These are phyloP conservation scores for Lacerta viridis DNA, from an alignment of 2,797 vertebrate genomes.

Conservation along the genomic window DNA sequence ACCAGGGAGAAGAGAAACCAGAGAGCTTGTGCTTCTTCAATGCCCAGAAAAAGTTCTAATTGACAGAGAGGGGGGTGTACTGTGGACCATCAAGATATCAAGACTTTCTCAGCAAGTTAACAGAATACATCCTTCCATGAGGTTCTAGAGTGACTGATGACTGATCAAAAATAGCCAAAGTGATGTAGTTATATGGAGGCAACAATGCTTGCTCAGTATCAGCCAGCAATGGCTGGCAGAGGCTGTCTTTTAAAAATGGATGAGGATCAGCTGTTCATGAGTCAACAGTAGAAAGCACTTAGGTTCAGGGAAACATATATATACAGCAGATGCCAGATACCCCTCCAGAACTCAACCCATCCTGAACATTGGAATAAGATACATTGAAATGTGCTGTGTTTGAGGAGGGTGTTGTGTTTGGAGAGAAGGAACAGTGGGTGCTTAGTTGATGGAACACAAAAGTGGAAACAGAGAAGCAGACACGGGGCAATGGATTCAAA, in stretches of 20 bases:
- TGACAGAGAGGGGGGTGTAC: background rate
- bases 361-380: background rate
- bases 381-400: background rate
- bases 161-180: background rate
- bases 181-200: background rate
- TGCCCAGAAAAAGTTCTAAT: background rate
- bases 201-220: background rate
- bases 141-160: background rate
- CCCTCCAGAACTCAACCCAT: background rate
- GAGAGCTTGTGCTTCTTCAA: background rate
- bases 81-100: background rate
- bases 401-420: background rate
- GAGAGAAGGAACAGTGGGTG: background rate
- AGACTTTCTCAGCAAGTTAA: background rate
- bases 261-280: constrained; percentile 11
- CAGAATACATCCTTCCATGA: background rate
- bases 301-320: background rate
- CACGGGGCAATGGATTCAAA: no score
- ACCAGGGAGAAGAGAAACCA: background rate
- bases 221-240: background rate
- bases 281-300: background rate
- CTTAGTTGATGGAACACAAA: no score
- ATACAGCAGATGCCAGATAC: background rate
- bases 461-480: no score
- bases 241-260: background rate